phyloP scores from a whole-genome alignment of 2,113 vertebrate genomes.

The Rana temporaria region DNA sequence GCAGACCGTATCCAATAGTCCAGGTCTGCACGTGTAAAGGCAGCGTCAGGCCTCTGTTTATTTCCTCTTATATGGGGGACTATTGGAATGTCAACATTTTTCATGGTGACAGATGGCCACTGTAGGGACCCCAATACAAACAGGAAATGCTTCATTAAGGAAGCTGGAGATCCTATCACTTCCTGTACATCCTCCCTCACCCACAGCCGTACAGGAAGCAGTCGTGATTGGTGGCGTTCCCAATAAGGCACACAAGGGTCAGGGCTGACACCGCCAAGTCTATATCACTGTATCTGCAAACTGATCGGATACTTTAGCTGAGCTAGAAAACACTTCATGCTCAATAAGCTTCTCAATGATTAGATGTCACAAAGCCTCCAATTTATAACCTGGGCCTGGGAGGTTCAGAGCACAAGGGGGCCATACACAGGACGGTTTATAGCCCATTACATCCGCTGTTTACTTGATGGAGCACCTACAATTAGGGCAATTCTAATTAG shows the following conservation, averaged over 20 bases:
- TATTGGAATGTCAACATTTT: conserved; percentile 13
- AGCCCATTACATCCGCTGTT: neutral
- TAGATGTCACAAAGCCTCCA: conserved; percentile 29
- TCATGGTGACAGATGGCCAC: conserved; percentile 32
- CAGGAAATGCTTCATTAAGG: conserved; percentile 35
- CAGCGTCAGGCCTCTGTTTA: neutral
- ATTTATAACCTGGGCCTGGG: conserved; percentile 30
- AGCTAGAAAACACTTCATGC: conserved; percentile 44
- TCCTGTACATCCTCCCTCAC: conserved; percentile 20
- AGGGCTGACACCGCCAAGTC: conserved; percentile 32
- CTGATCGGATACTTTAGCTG: conserved; percentile 49
- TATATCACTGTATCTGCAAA: conserved; percentile 47
- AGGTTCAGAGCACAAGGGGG: neutral
- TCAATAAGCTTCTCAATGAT: conserved; percentile 50
- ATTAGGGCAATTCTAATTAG: conserved; percentile 26
- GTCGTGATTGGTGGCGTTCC: conserved; percentile 47
- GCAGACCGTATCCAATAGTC: neutral
- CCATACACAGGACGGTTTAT: neutral
- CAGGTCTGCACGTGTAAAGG: neutral
- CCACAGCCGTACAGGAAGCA: conserved; percentile 11
- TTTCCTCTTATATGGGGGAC: neutral
- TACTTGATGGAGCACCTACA: conserved; percentile 14
- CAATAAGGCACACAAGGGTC: conserved; percentile 53
- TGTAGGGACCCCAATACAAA: conserved; percentile 15
- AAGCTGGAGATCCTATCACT: conserved; percentile 30